Evolutionary conservation across 2,113 vertebrate genomes (phyloP).

Genomic region (Thalassoma bifasciatum): DNA sequence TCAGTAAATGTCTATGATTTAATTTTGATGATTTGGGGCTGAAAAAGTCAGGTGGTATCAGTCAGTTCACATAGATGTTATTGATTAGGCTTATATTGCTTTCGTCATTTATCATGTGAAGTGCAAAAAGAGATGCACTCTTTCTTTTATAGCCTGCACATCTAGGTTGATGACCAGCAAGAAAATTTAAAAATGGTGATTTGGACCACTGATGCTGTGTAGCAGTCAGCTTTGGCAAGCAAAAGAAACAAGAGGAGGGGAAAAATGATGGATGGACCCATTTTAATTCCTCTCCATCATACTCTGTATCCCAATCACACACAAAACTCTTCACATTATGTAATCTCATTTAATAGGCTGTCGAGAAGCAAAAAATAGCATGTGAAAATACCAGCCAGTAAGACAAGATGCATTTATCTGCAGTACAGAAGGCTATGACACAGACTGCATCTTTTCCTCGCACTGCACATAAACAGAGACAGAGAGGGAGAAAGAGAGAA

Average conservation of each 20-base stretch:
- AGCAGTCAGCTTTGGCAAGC: slow-evolving; percentile 2
- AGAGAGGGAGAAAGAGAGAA: neutral
- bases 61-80: too few species aligned
- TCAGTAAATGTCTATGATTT: too few species aligned
- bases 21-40: too few species aligned
- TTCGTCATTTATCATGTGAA: neutral
- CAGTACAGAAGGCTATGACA: slow-evolving; percentile 41
- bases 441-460: slow-evolving; percentile 28
- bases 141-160: neutral
- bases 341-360: slow-evolving; percentile 44
- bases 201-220: neutral
- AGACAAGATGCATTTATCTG: slow-evolving; percentile 42
- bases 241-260: neutral
- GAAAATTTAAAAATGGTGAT: neutral
- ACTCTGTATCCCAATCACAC: slow-evolving; percentile 23
- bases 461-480: neutral
- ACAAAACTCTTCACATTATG: slow-evolving; percentile 33
- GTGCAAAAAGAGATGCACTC: neutral
- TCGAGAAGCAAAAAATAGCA: slow-evolving; percentile 60
- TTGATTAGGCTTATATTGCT: too few species aligned
- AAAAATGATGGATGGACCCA: neutral
- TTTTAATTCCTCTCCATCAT: slow-evolving; percentile 8
- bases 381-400: slow-evolving; percentile 65
- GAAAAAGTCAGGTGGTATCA: too few species aligned
- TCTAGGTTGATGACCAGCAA: neutral